Evolutionary conservation across 2,888 invertebrate species (phyloP).

Genomic region (Colostygia pectinataria): DNA sequence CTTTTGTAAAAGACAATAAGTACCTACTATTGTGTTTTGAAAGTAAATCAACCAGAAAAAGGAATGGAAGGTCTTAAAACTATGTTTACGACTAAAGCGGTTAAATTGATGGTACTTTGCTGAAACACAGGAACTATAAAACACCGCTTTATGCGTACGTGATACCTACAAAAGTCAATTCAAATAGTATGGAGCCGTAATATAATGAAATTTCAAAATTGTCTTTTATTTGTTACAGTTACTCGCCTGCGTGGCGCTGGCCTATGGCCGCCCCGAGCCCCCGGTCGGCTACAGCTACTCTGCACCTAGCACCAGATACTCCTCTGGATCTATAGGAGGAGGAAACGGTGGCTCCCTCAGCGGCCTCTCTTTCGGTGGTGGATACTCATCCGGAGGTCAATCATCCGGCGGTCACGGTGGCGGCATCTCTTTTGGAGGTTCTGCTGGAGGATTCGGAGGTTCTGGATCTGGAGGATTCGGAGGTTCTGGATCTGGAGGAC

Average conservation of each 20-base stretch:
- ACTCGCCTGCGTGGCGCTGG: slow-evolving; percentile 76
- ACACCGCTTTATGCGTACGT: too few species aligned
- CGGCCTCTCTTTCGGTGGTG: slow-evolving; percentile 50
- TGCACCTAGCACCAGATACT: slow-evolving; percentile 57
- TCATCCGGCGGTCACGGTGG: slow-evolving; percentile 46
- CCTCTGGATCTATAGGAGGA: slow-evolving; percentile 51
- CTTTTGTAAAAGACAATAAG: too few species aligned
- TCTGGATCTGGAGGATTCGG: slow-evolving; percentile 46
- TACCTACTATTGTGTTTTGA: too few species aligned
- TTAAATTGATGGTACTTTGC: too few species aligned
- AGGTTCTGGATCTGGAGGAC: slow-evolving; percentile 41
- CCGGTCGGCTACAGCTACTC: slow-evolving; percentile 78
- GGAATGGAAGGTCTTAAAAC: too few species aligned
- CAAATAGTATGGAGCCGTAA: too few species aligned
- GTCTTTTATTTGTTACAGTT: slow-evolving; percentile 57
- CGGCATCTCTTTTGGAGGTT: slow-evolving; percentile 51
- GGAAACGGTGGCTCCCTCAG: slow-evolving; percentile 48
- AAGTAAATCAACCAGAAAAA: too few species aligned
- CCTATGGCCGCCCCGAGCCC: slow-evolving; percentile 76
- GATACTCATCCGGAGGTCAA: slow-evolving; percentile 49
- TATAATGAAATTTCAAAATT: background rate
- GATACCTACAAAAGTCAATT: too few species aligned
- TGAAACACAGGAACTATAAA: too few species aligned
- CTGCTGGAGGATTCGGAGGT: slow-evolving; percentile 51
- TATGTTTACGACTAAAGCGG: too few species aligned